Conservation (phyloP, 2,113 vertebrate genomes). For the Rhinolophus sinicus region DNA sequence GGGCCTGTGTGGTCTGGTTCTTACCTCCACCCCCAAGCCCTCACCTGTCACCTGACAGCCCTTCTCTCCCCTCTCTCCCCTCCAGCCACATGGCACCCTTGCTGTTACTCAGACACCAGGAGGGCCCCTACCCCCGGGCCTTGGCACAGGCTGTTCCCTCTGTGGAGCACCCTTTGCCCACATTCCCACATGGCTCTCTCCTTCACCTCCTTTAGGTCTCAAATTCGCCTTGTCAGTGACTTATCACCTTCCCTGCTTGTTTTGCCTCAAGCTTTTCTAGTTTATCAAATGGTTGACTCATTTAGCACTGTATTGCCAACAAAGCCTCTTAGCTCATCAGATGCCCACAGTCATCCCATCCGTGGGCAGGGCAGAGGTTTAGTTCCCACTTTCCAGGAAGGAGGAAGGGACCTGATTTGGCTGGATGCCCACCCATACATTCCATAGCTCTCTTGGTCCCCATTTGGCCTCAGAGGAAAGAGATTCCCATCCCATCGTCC, state of each 20-base stretch:
- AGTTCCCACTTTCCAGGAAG: not conserved
- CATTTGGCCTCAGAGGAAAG: not conserved
- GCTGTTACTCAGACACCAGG: not conserved
- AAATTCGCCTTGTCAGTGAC: not conserved
- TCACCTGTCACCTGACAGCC: rapidly evolving
- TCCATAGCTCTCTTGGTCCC: not conserved
- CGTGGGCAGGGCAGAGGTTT: not conserved
- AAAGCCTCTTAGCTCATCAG: not conserved
- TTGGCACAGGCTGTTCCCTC: not conserved
- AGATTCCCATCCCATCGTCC: rapidly evolving
- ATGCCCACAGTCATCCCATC: rapidly evolving
- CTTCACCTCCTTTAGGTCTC: not conserved
- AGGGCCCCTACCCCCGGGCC: not conserved
- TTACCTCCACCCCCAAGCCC: not conserved
- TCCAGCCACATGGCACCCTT: not conserved
- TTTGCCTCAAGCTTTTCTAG: not conserved
- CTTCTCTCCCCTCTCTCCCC: not conserved
- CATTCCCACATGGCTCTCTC: not conserved
- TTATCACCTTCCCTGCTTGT: not conserved
- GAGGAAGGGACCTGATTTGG: rapidly evolving
- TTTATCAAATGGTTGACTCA: not conserved
- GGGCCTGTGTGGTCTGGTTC: not conserved
- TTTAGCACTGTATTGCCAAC: not conserved
- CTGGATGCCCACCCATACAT: not conserved
- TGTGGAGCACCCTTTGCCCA: not conserved